Evolutionary conservation across 2,888 invertebrate species (phyloP), one percentile per base, ranked within the genome.

Genomic region (Ennomos quercinarius): DNA sequence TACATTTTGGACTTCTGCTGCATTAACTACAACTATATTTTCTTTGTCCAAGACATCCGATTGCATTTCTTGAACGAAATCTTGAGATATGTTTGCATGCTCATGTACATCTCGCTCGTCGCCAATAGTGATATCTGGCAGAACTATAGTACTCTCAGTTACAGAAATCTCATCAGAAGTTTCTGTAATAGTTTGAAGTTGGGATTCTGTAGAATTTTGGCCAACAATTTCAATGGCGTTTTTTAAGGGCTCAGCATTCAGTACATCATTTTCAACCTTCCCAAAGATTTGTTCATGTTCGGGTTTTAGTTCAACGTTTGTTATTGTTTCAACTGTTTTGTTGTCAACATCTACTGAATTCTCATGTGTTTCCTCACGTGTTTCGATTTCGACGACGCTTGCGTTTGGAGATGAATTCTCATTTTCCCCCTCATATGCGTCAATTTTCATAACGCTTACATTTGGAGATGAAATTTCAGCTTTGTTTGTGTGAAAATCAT

Each of bases 91-190:
- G 37, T 37, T 40, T 38, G 37, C n/a, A 9, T 10, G 42, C 4
- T 27, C 47, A 10, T 1, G 39, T 9, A 34, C 40, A 10, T 44
- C 37, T 10, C 11, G 38, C 27, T 42, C 43, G 27, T 57, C 51
- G 3, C 42, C 51, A 2, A 53, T 59, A 8, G 53, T 53, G 34
- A 59, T 54, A 41, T 45, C 45, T n/a, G 60, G 60, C 9, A 55
- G 34, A 35, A 55, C n/a, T 4, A 35, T 8, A 47, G 3, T 39
- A 42, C 6, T 42, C 9, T 64, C 53, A 10, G 57, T 66, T 40
- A 71, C 58, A 36, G 27, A 66, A 57, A 67, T 68, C 27, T 64
- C 64, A 42, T 68, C 66, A 51, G 67, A 63, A 17, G 69, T 62
- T 50, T 64, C 58, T 51, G 38, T 48, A 27, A 54, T 59, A 35